A percentile compares a stretch with the other conserved stretches of the same genome.
These are phyloP conservation scores for Lasiurus borealis DNA, from an alignment of 2,113 vertebrate species.

Conservation along the genomic window DNA sequence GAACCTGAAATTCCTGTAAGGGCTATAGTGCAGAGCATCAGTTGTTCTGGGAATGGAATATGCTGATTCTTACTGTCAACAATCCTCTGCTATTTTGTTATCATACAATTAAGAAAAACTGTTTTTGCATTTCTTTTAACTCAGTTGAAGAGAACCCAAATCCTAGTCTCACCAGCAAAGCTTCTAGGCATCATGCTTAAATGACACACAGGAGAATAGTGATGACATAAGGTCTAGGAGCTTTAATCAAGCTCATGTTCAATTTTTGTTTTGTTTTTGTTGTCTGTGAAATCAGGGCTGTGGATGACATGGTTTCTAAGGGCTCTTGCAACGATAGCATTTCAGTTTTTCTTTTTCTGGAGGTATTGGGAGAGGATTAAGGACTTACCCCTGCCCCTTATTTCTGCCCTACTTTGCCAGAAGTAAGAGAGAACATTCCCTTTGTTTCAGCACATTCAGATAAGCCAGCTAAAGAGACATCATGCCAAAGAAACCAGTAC, in stretches of 20 bases:
- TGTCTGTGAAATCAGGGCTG: background rate
- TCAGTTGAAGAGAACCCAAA: background rate
- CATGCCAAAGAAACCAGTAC: fast-evolving
- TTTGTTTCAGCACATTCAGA: background rate
- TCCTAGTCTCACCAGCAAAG: background rate
- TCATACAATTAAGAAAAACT: background rate
- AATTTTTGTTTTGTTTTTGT: background rate
- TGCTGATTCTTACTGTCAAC: background rate
- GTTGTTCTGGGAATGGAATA: background rate
- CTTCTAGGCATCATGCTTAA: background rate
- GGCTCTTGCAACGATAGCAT: background rate
- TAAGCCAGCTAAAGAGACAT: background rate
- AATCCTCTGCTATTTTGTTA: background rate
- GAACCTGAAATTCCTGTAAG: background rate
- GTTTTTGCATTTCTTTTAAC: background rate
- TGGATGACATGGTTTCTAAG: background rate
- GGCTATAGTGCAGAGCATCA: background rate
- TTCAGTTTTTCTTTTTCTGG: background rate
- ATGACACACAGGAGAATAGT: background rate
- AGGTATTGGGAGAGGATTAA: background rate
- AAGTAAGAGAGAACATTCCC: background rate
- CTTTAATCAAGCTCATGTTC: background rate
- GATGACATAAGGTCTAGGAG: background rate
- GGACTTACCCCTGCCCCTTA: background rate
- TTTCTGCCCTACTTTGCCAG: background rate